These are phyloP conservation scores for Sebastiscus tertius DNA, from an alignment of 2,797 vertebrate species.

Conservation along the genomic window DNA sequence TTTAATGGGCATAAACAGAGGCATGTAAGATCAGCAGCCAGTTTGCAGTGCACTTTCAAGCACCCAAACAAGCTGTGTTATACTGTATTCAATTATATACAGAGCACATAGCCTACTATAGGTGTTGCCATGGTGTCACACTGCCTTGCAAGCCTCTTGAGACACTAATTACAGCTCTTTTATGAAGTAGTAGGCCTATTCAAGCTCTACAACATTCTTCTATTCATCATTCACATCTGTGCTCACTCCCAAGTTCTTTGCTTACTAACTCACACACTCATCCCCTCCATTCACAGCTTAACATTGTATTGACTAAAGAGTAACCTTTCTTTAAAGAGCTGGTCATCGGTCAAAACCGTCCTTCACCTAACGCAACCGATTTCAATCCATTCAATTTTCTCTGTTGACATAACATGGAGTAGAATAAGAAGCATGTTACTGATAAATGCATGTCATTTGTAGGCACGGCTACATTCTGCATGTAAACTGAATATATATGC, in stretches of 20 bases:
- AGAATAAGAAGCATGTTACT: too few relatives aligned
- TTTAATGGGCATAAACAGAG: neutral
- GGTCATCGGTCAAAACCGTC: neutral
- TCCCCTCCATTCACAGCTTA: neutral
- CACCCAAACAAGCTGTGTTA: neutral
- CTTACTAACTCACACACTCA: conserved; percentile 11
- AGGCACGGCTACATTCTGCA: too few relatives aligned
- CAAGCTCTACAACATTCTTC: neutral
- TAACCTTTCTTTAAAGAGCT: neutral
- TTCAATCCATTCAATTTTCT: too few relatives aligned
- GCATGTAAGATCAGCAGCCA: neutral
- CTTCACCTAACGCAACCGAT: neutral
- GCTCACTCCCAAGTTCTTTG: neutral
- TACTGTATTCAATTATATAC: neutral
- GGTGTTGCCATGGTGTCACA: neutral
- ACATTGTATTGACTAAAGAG: neutral
- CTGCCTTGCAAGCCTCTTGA: neutral
- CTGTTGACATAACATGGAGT: too few relatives aligned
- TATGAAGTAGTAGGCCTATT: neutral
- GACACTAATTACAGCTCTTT: neutral
- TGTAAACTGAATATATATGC: too few relatives aligned
- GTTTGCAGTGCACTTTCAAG: neutral
- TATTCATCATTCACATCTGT: neutral
- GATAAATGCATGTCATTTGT: too few relatives aligned
- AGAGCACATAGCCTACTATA: neutral